These are phyloP conservation scores for Cyphomyrus plagiostoma DNA, from an alignment of 2,113 vertebrate species.

Conservation along the genomic window DNA sequence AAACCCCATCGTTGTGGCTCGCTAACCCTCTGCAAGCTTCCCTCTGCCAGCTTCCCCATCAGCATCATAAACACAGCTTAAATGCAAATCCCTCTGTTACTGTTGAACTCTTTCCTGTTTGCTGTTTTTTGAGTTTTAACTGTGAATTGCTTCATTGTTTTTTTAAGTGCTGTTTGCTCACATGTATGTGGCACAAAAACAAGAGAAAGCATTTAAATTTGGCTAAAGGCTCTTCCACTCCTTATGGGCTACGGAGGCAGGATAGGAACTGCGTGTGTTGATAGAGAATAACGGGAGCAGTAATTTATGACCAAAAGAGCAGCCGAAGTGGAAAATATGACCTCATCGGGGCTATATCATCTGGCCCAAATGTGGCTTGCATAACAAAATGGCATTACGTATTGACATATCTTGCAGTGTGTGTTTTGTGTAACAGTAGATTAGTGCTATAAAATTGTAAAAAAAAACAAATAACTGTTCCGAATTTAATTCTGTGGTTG, in stretches of 20 bases:
- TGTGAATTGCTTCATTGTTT: neutral
- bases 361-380: neutral
- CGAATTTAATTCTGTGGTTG: neutral
- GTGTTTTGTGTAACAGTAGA: neutral
- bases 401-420: neutral
- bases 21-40: neutral
- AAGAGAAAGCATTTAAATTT: neutral
- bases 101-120: neutral
- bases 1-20: neutral
- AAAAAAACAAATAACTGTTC: neutral
- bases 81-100: neutral
- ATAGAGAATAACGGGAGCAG: neutral
- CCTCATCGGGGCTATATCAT: neutral
- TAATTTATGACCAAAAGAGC: conserved; percentile 23
- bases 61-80: neutral
- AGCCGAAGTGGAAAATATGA: conserved; percentile 29
- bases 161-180: neutral
- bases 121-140: neutral
- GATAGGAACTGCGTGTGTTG: neutral
- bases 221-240: neutral
- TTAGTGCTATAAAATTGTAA: neutral
- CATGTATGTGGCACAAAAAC: neutral
- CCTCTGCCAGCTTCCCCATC: neutral
- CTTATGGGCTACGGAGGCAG: neutral
- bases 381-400: neutral